Percentiles rank a stretch among this genome's conserved stretches.
Conservation (phyloP, 2,113 vertebrate species). For the Chloebia gouldiae region DNA sequence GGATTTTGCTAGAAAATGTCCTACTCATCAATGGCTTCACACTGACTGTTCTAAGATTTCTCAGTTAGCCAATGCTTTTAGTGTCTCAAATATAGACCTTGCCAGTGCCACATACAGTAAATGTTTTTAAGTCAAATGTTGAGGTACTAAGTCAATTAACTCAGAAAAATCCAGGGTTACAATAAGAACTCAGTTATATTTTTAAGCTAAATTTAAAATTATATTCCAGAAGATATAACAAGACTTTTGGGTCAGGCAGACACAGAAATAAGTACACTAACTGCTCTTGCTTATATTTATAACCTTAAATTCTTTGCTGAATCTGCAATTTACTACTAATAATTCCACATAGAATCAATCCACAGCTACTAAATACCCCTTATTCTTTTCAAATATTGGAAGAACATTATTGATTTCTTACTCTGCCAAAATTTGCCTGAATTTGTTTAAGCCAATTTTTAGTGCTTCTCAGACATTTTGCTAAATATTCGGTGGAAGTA, state of each 20-base stretch:
- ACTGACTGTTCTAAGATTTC: background rate
- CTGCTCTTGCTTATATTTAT: background rate
- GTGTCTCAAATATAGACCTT: background rate
- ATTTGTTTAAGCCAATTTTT: background rate
- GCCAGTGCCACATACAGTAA: background rate
- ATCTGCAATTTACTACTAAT: background rate
- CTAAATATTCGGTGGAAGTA: background rate
- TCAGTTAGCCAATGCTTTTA: background rate
- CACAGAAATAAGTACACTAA: background rate
- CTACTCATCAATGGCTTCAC: background rate
- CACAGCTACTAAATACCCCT: background rate
- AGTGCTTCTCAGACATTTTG: background rate
- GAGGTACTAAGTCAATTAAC: background rate
- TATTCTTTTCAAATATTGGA: background rate
- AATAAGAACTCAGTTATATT: background rate
- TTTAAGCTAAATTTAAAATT: background rate
- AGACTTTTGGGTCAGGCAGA: background rate
- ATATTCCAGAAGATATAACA: background rate
- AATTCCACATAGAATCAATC: background rate
- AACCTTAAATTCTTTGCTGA: background rate
- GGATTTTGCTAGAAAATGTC: background rate
- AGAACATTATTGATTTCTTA: background rate
- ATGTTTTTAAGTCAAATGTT: background rate
- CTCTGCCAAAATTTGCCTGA: background rate
- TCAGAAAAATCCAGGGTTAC: background rate